A percentile compares a stretch with the other conserved stretches of the same genome.
Evolutionary conservation across 2,113 vertebrate species (phyloP).

Genomic region (Nanger granti): DNA sequence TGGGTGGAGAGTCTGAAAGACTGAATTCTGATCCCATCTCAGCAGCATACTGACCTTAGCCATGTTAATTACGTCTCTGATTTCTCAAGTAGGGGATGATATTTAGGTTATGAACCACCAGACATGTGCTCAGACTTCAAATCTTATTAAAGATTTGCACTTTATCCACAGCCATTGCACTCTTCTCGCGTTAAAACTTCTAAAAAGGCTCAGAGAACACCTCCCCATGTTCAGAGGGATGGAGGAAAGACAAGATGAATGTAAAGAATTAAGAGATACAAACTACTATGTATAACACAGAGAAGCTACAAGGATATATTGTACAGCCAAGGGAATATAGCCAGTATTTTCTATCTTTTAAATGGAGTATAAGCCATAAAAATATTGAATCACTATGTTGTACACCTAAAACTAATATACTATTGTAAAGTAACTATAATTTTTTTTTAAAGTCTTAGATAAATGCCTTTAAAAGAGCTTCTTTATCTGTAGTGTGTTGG

Average conservation of each 20-base stretch:
- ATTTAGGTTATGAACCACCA: background rate
- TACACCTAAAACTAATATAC: background rate
- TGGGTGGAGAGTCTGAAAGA: background rate
- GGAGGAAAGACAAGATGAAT: background rate
- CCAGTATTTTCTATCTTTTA: background rate
- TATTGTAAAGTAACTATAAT: background rate
- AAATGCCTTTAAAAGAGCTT: background rate
- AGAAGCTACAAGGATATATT: background rate
- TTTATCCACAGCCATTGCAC: background rate
- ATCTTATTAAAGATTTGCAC: background rate
- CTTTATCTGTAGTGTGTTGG: background rate
- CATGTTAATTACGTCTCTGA: background rate
- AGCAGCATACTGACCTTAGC: background rate
- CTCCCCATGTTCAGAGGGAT: background rate
- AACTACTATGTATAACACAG: background rate
- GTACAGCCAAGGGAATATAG: background rate
- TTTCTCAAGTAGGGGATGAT: background rate
- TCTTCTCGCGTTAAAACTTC: background rate
- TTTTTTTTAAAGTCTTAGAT: background rate
- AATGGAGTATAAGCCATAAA: background rate
- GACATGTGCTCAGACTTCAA: background rate
- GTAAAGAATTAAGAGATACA: background rate
- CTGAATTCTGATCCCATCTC: background rate
- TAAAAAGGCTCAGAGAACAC: background rate
- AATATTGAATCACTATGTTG: background rate